Evolutionary conservation across 1,140 invertebrate genomes (phyloP).

Genomic region (Halesus radiatus): DNA sequence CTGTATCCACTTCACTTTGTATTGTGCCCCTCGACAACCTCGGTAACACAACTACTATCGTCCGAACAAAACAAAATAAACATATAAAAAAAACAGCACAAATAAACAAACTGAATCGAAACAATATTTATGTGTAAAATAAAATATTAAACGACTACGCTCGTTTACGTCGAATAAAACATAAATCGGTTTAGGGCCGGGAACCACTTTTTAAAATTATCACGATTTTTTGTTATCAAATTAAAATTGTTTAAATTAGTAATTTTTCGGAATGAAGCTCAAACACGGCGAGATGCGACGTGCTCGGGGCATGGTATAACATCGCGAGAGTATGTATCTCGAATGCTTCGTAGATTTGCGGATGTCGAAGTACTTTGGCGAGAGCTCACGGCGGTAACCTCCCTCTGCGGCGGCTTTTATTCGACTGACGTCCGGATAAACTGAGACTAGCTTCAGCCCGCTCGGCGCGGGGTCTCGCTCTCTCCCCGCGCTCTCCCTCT

Average conservation of each 20-base stretch:
- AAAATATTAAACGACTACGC: slow-evolving; percentile 23
- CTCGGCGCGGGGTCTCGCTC: slow-evolving; percentile 9
- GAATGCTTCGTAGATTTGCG: slow-evolving; percentile 3
- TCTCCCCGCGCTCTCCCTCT: neutral
- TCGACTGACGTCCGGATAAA: slow-evolving; percentile 33
- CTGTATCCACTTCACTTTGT: too few relatives aligned
- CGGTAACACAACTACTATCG: neutral
- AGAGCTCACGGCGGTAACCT: slow-evolving; percentile 21
- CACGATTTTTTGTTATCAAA: too few relatives aligned
- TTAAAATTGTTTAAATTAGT: neutral
- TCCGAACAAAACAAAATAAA: slow-evolving; percentile 36
- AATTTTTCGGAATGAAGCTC: slow-evolving; percentile 19
- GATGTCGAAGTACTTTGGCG: slow-evolving; percentile 4
- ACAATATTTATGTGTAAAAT: slow-evolving; percentile 23
- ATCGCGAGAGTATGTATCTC: neutral
- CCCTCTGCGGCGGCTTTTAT: slow-evolving; percentile 31
- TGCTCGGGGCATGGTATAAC: slow-evolving; percentile 14
- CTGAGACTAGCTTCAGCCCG: slow-evolving; percentile 26
- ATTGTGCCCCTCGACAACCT: neutral
- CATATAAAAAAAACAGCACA: slow-evolving; percentile 16
- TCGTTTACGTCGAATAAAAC: slow-evolving; percentile 25
- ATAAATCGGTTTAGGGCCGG: neutral
- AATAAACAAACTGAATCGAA: slow-evolving; percentile 37
- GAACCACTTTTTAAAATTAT: slow-evolving; percentile 13
- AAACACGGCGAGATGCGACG: slow-evolving; percentile 17